phyloP scores from a whole-genome alignment of 2,113 vertebrate species.

The Castor canadensis region DNA sequence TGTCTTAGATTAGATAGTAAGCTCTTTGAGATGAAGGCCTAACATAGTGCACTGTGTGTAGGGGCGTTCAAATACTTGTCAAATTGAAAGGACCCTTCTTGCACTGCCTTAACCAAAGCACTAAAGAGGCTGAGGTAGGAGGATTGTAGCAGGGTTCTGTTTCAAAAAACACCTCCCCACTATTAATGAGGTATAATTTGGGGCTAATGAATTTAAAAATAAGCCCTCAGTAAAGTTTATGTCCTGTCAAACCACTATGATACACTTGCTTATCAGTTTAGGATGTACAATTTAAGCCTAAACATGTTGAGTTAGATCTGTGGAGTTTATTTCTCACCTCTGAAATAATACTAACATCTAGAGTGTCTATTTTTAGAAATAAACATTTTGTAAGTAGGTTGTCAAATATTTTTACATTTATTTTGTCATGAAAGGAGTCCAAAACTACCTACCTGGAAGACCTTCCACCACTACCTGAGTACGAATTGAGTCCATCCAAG shows the following conservation, averaged over 20 bases:
- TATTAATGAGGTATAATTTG: background rate
- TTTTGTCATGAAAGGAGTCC: slow-evolving; percentile 77
- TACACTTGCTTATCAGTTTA: background rate
- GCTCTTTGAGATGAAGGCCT: background rate
- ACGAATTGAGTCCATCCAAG: slow-evolving; percentile 58
- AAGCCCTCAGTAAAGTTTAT: slow-evolving; percentile 13
- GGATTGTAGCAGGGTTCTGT: background rate
- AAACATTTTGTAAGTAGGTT: background rate
- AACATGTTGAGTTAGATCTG: background rate
- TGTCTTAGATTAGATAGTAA: background rate
- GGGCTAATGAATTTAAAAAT: slow-evolving; percentile 11
- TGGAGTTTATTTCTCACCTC: slow-evolving; percentile 6
- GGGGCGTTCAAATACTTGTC: background rate
- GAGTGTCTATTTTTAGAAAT: background rate
- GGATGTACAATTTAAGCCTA: background rate
- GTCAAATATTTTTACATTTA: background rate
- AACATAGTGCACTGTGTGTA: background rate
- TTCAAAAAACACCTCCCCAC: background rate
- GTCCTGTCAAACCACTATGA: background rate
- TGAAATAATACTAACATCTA: slow-evolving; percentile 29
- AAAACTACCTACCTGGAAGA: slow-evolving; percentile 80
- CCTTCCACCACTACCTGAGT: slow-evolving; percentile 85
- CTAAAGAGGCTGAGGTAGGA: background rate
- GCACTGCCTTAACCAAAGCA: background rate
- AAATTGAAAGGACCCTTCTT: background rate